A percentile compares a stretch with the other conserved stretches of the same genome.
phyloP scores from a whole-genome alignment of 2,888 invertebrate genomes.

The Drosophila yooni region DNA sequence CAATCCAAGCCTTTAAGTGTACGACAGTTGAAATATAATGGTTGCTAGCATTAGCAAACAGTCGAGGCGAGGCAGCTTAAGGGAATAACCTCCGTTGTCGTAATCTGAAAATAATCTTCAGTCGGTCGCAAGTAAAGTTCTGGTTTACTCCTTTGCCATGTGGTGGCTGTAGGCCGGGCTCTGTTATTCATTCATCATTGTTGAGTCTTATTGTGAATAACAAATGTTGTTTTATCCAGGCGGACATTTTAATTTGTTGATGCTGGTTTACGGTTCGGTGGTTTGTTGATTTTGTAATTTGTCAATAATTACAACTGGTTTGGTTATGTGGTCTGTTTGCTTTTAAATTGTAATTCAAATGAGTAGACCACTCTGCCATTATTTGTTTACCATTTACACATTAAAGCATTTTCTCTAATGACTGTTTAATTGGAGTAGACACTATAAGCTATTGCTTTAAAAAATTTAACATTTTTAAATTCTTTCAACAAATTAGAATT shows the following conservation, averaged over 20 bases:
- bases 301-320: conserved; percentile 71
- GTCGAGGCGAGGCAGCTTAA: background rate
- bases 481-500: background rate
- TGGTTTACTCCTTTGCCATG: conserved; percentile 17
- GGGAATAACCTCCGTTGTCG: conserved; percentile 32
- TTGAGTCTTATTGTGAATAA: conserved; percentile 69
- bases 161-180: conserved; percentile 13
- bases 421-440: background rate
- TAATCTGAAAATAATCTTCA: conserved; percentile 52
- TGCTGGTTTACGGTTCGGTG: conserved; percentile 69
- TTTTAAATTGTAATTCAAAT: conserved; percentile 35
- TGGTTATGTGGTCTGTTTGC: conserved; percentile 65
- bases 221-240: conserved; percentile 70
- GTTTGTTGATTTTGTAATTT: conserved; percentile 76
- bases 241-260: conserved; percentile 76
- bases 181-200: conserved; percentile 66
- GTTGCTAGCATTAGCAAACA: conserved; percentile 6
- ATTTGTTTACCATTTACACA: conserved; percentile 22
- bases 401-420: conserved; percentile 2
- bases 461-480: background rate
- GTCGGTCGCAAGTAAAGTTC: conserved; percentile 39
- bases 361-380: conserved; percentile 15
- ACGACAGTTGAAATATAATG: background rate
- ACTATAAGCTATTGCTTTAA: background rate
- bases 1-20: background rate